Base-by-base conservation (phyloP, 1,140 invertebrate species). In the Amyelois transitella region DNA sequence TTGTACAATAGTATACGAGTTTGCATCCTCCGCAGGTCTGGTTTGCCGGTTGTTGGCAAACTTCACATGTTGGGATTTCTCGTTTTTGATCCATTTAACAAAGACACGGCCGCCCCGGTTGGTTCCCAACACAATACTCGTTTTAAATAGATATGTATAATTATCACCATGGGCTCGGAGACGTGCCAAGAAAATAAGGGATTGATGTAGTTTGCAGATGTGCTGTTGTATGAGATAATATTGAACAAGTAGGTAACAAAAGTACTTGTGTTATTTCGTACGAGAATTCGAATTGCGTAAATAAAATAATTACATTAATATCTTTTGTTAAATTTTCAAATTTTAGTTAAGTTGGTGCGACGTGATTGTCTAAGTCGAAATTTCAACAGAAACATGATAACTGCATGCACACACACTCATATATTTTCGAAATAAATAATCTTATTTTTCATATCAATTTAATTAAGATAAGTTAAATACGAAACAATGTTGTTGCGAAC, bases 1-100 rank as follows among this genome's bases (percentile, higher is more conserved):
- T 91, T 19, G 90, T 90, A 81, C 94, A 96, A 77, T 95, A 96
- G 65, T 90, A 91, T 1, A 93, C 91, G 2, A 81, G 75, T 64
- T 91, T 90, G 72, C 94, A 95, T 32, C 89, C 91, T 25, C 90
- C 90, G 68, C 94, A 95, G 20, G 90, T 89, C 63, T 91, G 89
- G 18, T 85, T 89, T 2, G 91, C 90, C 49, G 84, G 83, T 44
- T 88, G 81, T 57, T 87, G 81, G 61, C 91, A 92, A 28, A 91
- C 67, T 20, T 89, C 89, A 62, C 91, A 92, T 5, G 68, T 61
- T 2, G 88, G 86, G 57, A 83, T 77, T 69, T 77, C 70, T n/a
- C 70, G 66, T 57, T 62, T 79, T 19, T 48, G 45, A n/a, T 48
- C 45, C 45, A 48, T 48, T 22, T 10, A 45, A 53, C 18, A 18